Evolutionary conservation across 2,113 vertebrate genomes (phyloP), one percentile per base, ranked within the genome.

Genomic region (Epinephelus moara): DNA sequence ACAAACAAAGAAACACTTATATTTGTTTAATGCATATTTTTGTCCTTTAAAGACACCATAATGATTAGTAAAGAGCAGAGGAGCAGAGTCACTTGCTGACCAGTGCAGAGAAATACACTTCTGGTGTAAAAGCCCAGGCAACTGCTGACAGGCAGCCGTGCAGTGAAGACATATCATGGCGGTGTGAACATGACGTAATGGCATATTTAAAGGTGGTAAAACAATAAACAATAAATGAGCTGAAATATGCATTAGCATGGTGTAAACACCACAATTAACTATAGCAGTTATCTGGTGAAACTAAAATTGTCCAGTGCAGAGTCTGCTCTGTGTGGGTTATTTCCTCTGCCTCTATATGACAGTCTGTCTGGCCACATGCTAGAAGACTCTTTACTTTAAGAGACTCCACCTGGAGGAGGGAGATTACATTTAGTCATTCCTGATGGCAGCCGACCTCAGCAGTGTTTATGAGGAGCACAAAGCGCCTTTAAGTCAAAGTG

Each of bases 371-470:
- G 40, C 70, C n/a, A 4, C 18, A 42, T 55, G 70, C 42, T 37
- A 4, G 53, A 62, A 27, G 33, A 59, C 56, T 27, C 59, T 63
- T 78, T 49, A 60, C 60, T 75, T 59, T 75, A 33, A 80, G 49
- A 75, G 55, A 81, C 68, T 82, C 75, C 71, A 78, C 62, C 83
- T 88, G 78, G n/a, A 17, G 10, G 5, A 82, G 56, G 49, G 60
- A 88, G 83, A 89, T 89, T 86, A 88, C 75, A 66, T 86, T 86
- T 78, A 15, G 75, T 71, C 68, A 77, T 73, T 89, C 76, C 66
- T 82, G 75, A 33, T 4, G 15, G 5, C 5, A 53, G 66, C 37
- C 55, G 69, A 66, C 62, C 75, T 85, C 74, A 67, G 80, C 77
- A 55, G 63, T 78, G 64, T 82, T 86, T 79, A 66, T 12, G 1